Conservation (phyloP, 2,888 invertebrate species). For the Autographa gamma region DNA sequence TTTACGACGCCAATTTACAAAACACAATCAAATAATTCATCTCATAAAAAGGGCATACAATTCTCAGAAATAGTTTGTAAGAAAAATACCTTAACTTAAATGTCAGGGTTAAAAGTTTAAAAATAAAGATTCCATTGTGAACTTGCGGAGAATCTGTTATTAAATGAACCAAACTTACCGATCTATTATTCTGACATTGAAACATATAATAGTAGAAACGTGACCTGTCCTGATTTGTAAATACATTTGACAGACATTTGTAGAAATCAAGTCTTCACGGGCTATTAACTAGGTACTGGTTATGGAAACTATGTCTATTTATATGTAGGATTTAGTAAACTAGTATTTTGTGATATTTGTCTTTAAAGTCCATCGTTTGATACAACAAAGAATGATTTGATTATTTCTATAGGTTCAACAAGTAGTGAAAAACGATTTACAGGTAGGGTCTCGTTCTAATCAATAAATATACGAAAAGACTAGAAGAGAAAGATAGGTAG, state of each 20-base stretch:
- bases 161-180: conserved; percentile 63
- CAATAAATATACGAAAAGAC: too few relatives aligned
- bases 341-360: neutral
- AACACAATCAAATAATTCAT: conserved; percentile 30
- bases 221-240: conserved; percentile 63
- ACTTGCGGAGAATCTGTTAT: conserved; percentile 62
- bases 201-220: conserved; percentile 66
- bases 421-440: too few relatives aligned
- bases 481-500: too few relatives aligned
- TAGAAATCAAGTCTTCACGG: conserved; percentile 14
- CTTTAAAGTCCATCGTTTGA: too few relatives aligned
- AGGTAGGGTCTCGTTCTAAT: too few relatives aligned
- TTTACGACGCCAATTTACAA: neutral
- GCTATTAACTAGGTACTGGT: conserved; percentile 7
- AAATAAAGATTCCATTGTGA: conserved; percentile 64
- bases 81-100: conserved; percentile 69
- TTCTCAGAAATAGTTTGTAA: conserved; percentile 66
- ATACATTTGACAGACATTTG: conserved; percentile 38
- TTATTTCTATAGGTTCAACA: too few relatives aligned
- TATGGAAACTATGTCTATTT: conserved; percentile 10
- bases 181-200: conserved; percentile 69
- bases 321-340: neutral
- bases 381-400: too few relatives aligned
- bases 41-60: conserved; percentile 69
- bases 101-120: conserved; percentile 70